Evolutionary conservation across 2,888 invertebrate species (phyloP), one percentile per base, ranked within the genome.

Genomic region (Mechanitis mazaeus): DNA sequence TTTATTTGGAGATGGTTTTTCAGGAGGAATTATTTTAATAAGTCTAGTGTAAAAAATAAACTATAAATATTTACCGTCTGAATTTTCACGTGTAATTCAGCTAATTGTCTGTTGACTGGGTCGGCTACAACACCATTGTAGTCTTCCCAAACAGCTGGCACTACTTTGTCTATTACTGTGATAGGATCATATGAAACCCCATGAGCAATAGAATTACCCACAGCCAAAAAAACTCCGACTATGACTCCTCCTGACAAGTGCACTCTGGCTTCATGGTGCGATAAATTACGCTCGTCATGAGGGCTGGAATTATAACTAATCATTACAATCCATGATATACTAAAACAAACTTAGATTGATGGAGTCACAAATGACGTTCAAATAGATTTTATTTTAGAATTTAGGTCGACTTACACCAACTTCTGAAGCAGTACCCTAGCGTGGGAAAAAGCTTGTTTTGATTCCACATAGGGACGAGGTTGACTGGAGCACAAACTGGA

Each of bases 1-100:
- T 20, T 20, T 20, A 20, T 20, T 20, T 20, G 20, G 20, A 20
- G 20, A 20, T 0, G 0, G 20, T 20, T 20, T 20, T 20, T 20
- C 20, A 20, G 20, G 20, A 20, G 20, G 20, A 20, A 20, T 20
- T 20, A 20, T 20, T 20, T 20, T 20, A 20, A 20, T 20, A 20
- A 20, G 20, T 20, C 20, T 38, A 38, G 4, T 38, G 38, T 38
- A 2, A 7, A 11, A 12, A 20, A 35, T 28, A 31, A 33, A 56
- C 5, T n/a, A n/a, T n/a, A n/a, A n/a, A n/a, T n/a, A 3, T 45
- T 33, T 57, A 57, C 57, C n/a, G 46, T 33, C 33, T 46, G 47
- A 9, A 57, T 47, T 45, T 35, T 46, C 2, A 4, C 35, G 12
- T 57, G 3, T 9, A 46, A 11, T n/a, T 33, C 20, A 12, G 57